These are phyloP conservation scores for Tipula lateralis DNA, from an alignment of 2,888 invertebrate species.

Conservation along the genomic window DNA sequence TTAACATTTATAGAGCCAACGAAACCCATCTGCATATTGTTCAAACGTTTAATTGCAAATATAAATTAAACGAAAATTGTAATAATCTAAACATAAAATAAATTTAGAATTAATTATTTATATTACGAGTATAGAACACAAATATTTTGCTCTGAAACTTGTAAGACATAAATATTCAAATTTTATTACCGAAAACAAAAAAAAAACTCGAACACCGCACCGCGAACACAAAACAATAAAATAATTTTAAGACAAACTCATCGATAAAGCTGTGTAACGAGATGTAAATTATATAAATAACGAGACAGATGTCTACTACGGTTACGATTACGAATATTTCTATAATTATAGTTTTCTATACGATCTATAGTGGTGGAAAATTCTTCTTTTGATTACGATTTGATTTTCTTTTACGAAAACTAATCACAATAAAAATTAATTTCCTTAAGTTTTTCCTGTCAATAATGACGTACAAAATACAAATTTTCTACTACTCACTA, in stretches of 20 bases:
- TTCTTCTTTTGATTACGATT: background rate
- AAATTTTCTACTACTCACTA: background rate
- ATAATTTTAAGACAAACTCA: background rate
- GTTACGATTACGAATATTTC: background rate
- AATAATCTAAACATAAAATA: background rate
- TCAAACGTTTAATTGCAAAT: background rate
- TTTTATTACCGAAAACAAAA: background rate
- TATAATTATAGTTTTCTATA: background rate
- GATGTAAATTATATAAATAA: background rate
- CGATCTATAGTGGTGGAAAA: background rate
- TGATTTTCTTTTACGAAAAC: background rate
- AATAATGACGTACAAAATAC: background rate
- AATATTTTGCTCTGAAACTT: background rate
- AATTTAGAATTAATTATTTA: background rate
- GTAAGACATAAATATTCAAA: background rate
- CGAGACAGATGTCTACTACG: background rate
- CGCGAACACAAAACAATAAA: background rate
- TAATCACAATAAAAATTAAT: background rate
- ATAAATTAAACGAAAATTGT: background rate
- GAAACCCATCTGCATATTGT: background rate
- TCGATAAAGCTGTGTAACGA: background rate
- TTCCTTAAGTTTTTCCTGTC: slow-evolving; percentile 24
- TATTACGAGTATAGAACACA: background rate
- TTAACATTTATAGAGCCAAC: background rate
- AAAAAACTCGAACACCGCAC: background rate